Evolutionary conservation across 1,140 invertebrate species (phyloP).

Genomic region (Harpegnathos saltator): DNA sequence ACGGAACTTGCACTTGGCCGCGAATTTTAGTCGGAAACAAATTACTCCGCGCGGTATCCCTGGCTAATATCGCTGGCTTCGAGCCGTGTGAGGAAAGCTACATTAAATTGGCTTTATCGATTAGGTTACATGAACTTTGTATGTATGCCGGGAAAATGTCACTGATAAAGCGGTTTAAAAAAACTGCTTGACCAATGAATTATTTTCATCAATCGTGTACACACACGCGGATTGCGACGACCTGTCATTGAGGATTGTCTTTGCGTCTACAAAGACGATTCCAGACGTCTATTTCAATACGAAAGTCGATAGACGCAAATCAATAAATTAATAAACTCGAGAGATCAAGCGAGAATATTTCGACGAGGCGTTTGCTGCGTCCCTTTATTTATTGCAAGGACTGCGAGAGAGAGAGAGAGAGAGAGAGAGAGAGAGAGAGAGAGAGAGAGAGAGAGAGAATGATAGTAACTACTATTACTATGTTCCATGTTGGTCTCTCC

Average conservation of each 20-base stretch:
- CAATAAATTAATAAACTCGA: constrained; percentile 4
- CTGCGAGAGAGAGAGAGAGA: too few species aligned
- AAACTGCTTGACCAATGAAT: neutral
- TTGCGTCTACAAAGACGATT: neutral
- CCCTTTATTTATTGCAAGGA: too few species aligned
- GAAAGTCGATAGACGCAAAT: neutral
- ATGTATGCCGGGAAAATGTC: neutral
- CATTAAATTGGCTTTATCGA: constrained; percentile 28
- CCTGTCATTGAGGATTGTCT: too few species aligned
- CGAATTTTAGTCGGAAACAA: neutral
- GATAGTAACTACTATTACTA: too few species aligned
- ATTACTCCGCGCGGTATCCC: neutral
- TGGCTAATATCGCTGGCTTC: neutral
- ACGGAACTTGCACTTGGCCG: too few species aligned
- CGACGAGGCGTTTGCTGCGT: too few species aligned
- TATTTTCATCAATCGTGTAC: neutral
- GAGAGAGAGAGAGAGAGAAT: too few species aligned
- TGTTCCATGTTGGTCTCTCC: too few species aligned
- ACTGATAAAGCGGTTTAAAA: constrained; percentile 19
- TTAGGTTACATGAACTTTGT: constrained; percentile 11
- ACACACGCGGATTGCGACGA: too few species aligned
- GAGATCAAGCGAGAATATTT: too few species aligned
- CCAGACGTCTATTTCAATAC: neutral
- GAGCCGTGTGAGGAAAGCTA: neutral
- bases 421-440: too few species aligned